Conservation (phyloP, 1,140 invertebrate species). For the Nilaparvata lugens region DNA sequence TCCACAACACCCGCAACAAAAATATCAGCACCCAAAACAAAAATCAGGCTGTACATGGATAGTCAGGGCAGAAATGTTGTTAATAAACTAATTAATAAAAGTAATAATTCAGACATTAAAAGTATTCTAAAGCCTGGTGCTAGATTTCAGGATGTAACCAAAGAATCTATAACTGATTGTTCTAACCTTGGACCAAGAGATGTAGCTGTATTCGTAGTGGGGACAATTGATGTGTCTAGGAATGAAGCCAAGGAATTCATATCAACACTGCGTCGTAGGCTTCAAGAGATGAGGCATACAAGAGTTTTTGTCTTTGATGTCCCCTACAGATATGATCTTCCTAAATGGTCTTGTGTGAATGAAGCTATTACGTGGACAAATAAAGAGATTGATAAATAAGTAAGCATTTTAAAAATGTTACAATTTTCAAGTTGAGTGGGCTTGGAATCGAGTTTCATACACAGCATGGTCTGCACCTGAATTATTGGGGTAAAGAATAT, state of each 20-base stretch:
- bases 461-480: conserved; percentile 7
- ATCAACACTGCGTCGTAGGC: too few species aligned
- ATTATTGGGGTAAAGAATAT: conserved; percentile 5
- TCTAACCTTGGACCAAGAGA: not conserved
- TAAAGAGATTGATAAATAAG: not conserved
- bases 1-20: too few species aligned
- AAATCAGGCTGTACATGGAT: not conserved
- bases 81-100: not conserved
- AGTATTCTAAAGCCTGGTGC: not conserved
- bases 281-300: not conserved
- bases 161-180: not conserved
- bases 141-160: not conserved
- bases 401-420: conserved; percentile 8
- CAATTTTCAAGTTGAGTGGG: conserved; percentile 2
- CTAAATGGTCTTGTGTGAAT: conserved; percentile 8
- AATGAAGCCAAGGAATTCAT: not conserved
- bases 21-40: not conserved
- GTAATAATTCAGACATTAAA: not conserved
- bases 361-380: conserved; percentile 11
- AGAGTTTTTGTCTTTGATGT: conserved; percentile 11
- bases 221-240: not conserved
- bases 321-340: conserved; percentile 10
- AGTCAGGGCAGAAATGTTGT: not conserved
- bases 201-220: not conserved
- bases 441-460: conserved; percentile 4